Percentiles rank a stretch among this genome's conserved stretches.
These are phyloP conservation scores for Macrosoma leucophasiata DNA, from an alignment of 2,888 invertebrate species.

Conservation along the genomic window DNA sequence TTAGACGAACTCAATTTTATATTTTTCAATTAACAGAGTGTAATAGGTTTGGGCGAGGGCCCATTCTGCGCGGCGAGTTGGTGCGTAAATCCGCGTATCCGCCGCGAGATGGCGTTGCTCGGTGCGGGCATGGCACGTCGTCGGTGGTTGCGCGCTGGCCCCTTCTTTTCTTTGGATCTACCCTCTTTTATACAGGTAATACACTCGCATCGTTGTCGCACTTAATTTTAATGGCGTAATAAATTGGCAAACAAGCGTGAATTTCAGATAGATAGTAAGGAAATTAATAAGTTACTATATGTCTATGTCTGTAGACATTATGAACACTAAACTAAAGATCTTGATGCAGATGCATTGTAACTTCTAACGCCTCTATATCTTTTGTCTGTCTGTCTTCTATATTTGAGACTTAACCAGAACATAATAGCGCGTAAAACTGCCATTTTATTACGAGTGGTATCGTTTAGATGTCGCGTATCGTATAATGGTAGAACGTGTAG, in stretches of 20 bases:
- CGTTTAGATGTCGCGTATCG: too few species aligned
- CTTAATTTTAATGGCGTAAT: too few species aligned
- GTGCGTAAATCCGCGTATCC: conserved; percentile 42
- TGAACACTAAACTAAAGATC: background rate
- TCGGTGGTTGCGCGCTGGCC: conserved; percentile 43
- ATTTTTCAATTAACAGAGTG: too few species aligned
- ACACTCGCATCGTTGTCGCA: too few species aligned
- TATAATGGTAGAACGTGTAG: too few species aligned
- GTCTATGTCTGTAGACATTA: too few species aligned
- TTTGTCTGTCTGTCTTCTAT: background rate
- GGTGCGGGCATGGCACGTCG: conserved; percentile 39
- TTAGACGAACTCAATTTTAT: too few species aligned
- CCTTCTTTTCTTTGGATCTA: conserved; percentile 43
- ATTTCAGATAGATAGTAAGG: too few species aligned
- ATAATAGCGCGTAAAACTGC: too few species aligned
- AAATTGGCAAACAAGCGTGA: too few species aligned
- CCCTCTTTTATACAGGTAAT: conserved; percentile 53
- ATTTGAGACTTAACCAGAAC: background rate
- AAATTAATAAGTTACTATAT: too few species aligned
- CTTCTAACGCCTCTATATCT: background rate
- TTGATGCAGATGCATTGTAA: background rate
- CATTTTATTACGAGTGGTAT: too few species aligned
- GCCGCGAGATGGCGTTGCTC: conserved; percentile 41
- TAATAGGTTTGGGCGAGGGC: conserved; percentile 41
- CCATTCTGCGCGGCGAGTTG: conserved; percentile 47